These are phyloP conservation scores for Entomyzon cyanotis DNA, from an alignment of 2,113 vertebrate genomes.

Conservation along the genomic window DNA sequence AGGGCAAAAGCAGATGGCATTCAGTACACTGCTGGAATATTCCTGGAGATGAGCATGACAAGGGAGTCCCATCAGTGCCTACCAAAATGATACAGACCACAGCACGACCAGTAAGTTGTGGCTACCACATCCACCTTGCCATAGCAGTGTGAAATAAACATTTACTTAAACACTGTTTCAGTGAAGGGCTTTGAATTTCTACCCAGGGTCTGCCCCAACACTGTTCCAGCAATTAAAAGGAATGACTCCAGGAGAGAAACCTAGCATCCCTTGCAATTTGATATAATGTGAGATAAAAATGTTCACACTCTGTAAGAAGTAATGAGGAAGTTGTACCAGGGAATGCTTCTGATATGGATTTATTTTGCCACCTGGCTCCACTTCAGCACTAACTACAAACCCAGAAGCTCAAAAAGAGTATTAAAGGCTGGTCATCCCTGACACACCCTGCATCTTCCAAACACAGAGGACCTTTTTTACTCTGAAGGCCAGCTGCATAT, in stretches of 20 bases:
- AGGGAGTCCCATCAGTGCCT: background rate
- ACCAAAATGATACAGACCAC: background rate
- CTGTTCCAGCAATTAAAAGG: background rate
- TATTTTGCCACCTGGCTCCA: background rate
- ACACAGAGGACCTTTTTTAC: background rate
- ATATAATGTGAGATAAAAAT: background rate
- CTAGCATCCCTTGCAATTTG: background rate
- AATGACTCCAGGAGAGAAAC: background rate
- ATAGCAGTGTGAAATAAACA: background rate
- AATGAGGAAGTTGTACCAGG: background rate
- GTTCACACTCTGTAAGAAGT: background rate
- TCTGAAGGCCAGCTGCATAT: background rate
- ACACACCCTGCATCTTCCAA: background rate
- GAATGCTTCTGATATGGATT: background rate
- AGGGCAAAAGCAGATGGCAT: background rate
- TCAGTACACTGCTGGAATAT: background rate
- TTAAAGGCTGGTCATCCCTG: background rate
- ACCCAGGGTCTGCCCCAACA: background rate
- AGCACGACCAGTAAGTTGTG: background rate
- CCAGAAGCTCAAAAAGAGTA: background rate
- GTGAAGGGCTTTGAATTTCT: background rate
- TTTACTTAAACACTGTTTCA: background rate
- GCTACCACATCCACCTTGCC: background rate
- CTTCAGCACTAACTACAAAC: background rate
- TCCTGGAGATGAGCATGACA: background rate